A percentile compares a stretch with the other conserved stretches of the same genome.
Conservation (phyloP, 1,140 invertebrate genomes). For the Drosophila micromelanica region DNA sequence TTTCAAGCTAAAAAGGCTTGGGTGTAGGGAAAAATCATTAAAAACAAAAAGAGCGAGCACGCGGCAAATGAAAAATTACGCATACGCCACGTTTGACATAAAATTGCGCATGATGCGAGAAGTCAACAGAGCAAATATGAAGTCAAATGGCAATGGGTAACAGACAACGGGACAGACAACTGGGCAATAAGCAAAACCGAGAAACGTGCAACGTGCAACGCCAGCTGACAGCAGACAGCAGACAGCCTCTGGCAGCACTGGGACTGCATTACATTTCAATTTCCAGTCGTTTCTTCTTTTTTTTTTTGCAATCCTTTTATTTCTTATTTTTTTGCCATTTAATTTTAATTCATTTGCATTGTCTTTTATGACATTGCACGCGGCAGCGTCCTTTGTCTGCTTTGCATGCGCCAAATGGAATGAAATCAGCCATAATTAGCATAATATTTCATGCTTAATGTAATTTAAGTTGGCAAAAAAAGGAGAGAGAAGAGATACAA, state of each 20-base stretch:
- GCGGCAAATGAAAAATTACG: conserved; percentile 62
- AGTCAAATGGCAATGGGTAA: conserved; percentile 33
- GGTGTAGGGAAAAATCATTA: conserved; percentile 52
- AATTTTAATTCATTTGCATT: conserved; percentile 82
- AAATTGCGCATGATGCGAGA: conserved; percentile 57
- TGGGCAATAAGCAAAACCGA: conserved; percentile 16
- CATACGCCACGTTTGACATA: conserved; percentile 75
- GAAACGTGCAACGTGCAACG: conserved; percentile 32
- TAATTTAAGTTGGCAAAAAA: conserved; percentile 78
- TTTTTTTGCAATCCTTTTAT: background rate
- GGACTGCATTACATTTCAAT: conserved; percentile 75
- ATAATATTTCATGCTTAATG: conserved; percentile 84
- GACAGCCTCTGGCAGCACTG: conserved; percentile 42
- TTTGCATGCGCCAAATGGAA: conserved; percentile 63
- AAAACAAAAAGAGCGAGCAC: conserved; percentile 31
- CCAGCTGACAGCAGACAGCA: conserved; percentile 46
- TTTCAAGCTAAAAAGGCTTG: conserved; percentile 47
- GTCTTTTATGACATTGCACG: conserved; percentile 56
- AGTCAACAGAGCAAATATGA: conserved; percentile 37
- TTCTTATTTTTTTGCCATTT: conserved; percentile 64
- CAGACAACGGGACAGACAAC: conserved; percentile 21
- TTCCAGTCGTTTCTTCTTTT: conserved; percentile 41
- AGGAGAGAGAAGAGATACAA: background rate
- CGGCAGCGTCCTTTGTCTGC: conserved; percentile 24
- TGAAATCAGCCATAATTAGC: conserved; percentile 83